Evolutionary conservation across 2,113 vertebrate genomes (phyloP), one percentile per base, ranked within the genome.

Genomic region (Orcinus orca): DNA sequence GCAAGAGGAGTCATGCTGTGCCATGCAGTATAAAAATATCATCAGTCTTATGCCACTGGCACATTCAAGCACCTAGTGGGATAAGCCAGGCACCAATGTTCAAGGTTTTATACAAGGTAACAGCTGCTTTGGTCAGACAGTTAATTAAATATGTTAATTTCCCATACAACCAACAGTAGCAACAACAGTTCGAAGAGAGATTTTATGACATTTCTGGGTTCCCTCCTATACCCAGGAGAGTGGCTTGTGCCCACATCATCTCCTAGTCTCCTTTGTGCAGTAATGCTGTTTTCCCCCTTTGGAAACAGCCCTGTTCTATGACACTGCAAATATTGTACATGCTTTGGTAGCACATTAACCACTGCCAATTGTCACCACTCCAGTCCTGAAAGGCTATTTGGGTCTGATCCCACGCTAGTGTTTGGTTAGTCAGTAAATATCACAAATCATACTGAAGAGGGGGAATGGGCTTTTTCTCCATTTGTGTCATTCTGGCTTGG

Each of bases 101-200:
- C 98, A 98, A 98, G 98, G 97, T 98, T 99, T 99, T 99, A 98
- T 98, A 98, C 97, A 99, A 98, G 98, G 99, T 98, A 99, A 99
- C 99, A 99, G 98, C 99, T 99, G 99, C 99, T 98, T 98, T 99
- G 98, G 98, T 99, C 98, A 99, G 98, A 98, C 98, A 99, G 98
- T 98, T 99, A 99, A 99, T 99, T 99, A 99, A 99, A 99, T 98
- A 98, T 99, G 98, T 99, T 99, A 98, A 98, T 99, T 99, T 99
- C 98, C 97, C 98, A 95, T 98, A 98, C 94, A 97, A 97, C 98
- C 97, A 98, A 98, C 98, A 99, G 98, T 99, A 99, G 99, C 96
- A 98, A 99, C 98, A 98, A 90, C 97, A 98, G 98, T 98, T 95
- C 98, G 97, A 97, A 98, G 93, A 97, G 98, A 98, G 98, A 97